Evolutionary conservation across 2,888 invertebrate species (phyloP), one percentile per base, ranked within the genome.

Genomic region (Tenthredo distinguenda): DNA sequence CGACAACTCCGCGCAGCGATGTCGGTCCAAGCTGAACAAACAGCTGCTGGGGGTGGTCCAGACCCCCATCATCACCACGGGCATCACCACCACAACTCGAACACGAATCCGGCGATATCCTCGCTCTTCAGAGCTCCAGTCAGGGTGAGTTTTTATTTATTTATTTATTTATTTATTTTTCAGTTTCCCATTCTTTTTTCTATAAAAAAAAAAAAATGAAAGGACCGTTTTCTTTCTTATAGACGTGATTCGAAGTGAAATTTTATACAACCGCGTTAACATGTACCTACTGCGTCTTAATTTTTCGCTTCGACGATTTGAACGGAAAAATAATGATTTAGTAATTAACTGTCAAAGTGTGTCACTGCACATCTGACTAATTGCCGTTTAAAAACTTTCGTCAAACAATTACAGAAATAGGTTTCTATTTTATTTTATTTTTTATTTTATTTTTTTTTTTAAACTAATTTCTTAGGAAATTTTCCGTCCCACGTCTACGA

Each of bases 1-100:
- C 95, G 96, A 91, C 96, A 96, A 94, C 96, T 96, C 94, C 96
- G 96, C 94, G 96, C 96, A 93, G 96, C 96, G 94, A 96, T 96
- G 95, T 96, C 96, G 95, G 96, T 96, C 91, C 95, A 95, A 92
- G 95, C 94, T 91, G 94, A 94, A 91, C 95, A 95, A 86, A 91
- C 92, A 91, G 94, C 95, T 95, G 94, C 95, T 94, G 94, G 95
- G 95, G 94, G 94, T 95, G 94, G 95, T 96, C 94, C 96, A 95
- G 93, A 96, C 95, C 92, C 96, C 95, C 88, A 95, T 96, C 93
- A 95, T 86, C 88, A 89, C 85, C 90, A 92, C 86, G 90, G 90
- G 87, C 92, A 92, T 87, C 92, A 91, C 86, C 90, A 90, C 86
- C 91, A 91, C 83, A 83, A 47, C 34, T 65, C 83, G 6, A 83